Percentiles rank a stretch among this genome's conserved stretches.
These are phyloP conservation scores for Cotesia congregata DNA, from an alignment of 2,888 invertebrate genomes.

Conservation along the genomic window DNA sequence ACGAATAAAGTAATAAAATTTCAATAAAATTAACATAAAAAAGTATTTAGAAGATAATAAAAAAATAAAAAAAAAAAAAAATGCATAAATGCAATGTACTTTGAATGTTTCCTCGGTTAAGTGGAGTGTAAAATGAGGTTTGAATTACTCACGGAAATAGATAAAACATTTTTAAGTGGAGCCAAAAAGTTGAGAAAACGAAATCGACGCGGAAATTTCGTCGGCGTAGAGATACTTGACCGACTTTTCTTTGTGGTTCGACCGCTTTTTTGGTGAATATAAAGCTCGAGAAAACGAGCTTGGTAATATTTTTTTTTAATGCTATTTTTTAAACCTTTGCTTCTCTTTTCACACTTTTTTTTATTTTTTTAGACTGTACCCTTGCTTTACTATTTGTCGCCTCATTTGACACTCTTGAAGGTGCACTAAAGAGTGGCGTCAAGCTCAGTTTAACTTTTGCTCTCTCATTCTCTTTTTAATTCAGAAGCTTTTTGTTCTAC, in stretches of 20 bases:
- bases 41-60: background rate
- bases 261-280: slow-evolving; percentile 29
- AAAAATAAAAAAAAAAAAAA: background rate
- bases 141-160: slow-evolving; percentile 4
- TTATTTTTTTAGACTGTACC: slow-evolving; percentile 31
- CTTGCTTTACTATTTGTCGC: slow-evolving; percentile 13
- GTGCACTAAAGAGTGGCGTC: slow-evolving; percentile 59
- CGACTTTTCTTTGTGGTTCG: slow-evolving; percentile 59
- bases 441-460: slow-evolving; percentile 22
- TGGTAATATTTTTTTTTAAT: slow-evolving; percentile 37
- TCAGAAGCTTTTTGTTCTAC: background rate
- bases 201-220: slow-evolving; percentile 33
- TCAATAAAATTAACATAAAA: too few species aligned
- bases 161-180: background rate
- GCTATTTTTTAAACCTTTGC: slow-evolving; percentile 27
- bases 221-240: slow-evolving; percentile 51
- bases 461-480: background rate
- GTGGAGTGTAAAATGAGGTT: background rate
- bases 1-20: too few species aligned
- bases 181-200: slow-evolving; percentile 21
- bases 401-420: slow-evolving; percentile 6
- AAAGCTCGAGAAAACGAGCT: slow-evolving; percentile 41
- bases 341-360: slow-evolving; percentile 38
- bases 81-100: background rate
- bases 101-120: background rate